Conservation (phyloP, 2,797 vertebrate genomes). For the Avahi laniger region DNA sequence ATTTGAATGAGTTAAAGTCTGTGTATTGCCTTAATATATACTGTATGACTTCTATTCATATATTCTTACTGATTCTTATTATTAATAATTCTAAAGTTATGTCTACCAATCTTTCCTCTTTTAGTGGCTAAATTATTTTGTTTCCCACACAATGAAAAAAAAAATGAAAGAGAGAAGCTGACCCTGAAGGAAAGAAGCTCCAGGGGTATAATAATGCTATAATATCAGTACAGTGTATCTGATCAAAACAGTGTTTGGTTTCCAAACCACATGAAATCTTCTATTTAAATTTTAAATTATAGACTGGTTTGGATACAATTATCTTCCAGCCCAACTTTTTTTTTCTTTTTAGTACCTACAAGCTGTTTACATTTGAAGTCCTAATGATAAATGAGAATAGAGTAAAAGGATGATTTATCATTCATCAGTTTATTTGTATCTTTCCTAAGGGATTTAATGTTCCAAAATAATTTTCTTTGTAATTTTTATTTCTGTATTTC, state of each 20-base stretch:
- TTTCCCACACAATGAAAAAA: not conserved
- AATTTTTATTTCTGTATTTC: slow-evolving; percentile 2
- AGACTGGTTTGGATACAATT: not conserved
- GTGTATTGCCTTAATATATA: not conserved
- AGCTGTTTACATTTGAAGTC: not conserved
- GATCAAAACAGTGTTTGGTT: slow-evolving; percentile 7
- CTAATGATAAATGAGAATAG: not conserved
- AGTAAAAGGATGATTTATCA: not conserved
- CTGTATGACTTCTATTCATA: not conserved
- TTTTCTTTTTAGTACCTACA: not conserved
- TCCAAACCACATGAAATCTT: not conserved
- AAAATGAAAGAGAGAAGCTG: not conserved
- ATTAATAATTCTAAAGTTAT: not conserved
- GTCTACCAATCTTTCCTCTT: not conserved
- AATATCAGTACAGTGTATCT: not conserved
- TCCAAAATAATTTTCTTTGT: not conserved
- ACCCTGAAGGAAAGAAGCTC: not conserved
- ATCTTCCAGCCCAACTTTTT: not conserved
- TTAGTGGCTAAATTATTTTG: not conserved
- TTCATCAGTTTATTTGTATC: not conserved
- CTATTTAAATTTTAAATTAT: slow-evolving; percentile 9
- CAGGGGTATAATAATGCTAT: not conserved
- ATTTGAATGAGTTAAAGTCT: not conserved
- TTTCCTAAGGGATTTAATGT: not conserved
- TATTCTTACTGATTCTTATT: not conserved